Conservation (phyloP, 2,113 vertebrate genomes). For the Microtus oregoni region DNA sequence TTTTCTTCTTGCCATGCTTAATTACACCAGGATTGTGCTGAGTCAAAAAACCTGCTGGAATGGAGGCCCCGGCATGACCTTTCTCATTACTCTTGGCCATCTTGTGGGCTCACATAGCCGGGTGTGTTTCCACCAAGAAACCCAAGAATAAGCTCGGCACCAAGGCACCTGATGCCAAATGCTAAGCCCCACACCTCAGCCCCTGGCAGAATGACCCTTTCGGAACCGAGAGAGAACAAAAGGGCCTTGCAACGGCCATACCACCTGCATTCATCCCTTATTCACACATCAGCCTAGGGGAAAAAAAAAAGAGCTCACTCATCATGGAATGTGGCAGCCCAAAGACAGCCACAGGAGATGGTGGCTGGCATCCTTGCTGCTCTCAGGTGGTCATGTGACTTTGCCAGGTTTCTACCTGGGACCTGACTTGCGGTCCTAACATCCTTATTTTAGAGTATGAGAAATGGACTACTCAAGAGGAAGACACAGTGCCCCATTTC, state of each 20-base stretch:
- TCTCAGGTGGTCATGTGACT: background rate
- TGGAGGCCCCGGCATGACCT: conserved; percentile 57
- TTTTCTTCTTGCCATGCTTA: conserved; percentile 77
- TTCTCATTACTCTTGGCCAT: conserved; percentile 35
- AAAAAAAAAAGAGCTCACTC: conserved; percentile 16
- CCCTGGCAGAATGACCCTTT: background rate
- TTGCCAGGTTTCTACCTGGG: background rate
- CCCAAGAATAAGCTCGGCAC: conserved; percentile 55
- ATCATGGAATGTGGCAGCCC: background rate
- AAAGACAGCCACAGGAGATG: background rate
- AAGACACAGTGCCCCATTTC: background rate
- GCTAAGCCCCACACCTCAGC: conserved; percentile 38
- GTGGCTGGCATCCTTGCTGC: background rate
- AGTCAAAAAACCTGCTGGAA: conserved; percentile 73
- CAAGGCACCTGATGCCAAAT: background rate
- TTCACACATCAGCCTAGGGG: background rate
- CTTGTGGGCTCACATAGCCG: conserved; percentile 53
- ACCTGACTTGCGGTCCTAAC: background rate
- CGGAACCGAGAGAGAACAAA: conserved; percentile 61
- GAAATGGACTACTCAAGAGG: background rate
- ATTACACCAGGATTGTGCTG: conserved; percentile 60
- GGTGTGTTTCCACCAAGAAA: conserved; percentile 70
- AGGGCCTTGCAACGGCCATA: conserved; percentile 37
- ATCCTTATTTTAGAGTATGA: background rate
- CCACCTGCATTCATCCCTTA: conserved; percentile 31